Conservation (phyloP, 2,888 invertebrate species). For the Drosophila paracracens region DNA sequence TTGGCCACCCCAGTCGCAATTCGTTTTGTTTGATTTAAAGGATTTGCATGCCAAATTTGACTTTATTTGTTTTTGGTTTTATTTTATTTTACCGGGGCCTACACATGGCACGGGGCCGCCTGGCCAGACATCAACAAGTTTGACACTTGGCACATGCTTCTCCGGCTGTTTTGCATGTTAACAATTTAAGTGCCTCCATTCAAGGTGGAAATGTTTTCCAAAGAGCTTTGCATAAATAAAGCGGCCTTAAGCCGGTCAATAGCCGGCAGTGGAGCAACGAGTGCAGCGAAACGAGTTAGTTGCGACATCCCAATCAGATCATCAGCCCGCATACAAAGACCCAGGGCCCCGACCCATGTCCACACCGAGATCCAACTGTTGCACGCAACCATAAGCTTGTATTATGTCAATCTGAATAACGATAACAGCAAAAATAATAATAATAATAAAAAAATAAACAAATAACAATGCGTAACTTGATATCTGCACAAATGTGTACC, state of each 20-base stretch:
- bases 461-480: slow-evolving; percentile 30
- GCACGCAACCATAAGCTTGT: slow-evolving; percentile 20
- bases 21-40: slow-evolving; percentile 76
- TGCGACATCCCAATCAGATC: slow-evolving; percentile 53
- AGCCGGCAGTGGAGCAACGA: slow-evolving; percentile 23
- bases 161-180: slow-evolving; percentile 59
- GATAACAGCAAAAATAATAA: slow-evolving; percentile 11
- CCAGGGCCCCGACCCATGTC: slow-evolving; percentile 10
- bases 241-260: slow-evolving; percentile 32
- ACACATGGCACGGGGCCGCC: slow-evolving; percentile 16
- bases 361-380: slow-evolving; percentile 26
- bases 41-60: slow-evolving; percentile 79
- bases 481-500: slow-evolving; percentile 29
- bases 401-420: slow-evolving; percentile 30
- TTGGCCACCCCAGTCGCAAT: slow-evolving; percentile 45
- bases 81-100: slow-evolving; percentile 2
- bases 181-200: slow-evolving; percentile 64
- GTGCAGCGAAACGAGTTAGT: slow-evolving; percentile 56
- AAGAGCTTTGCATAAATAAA: slow-evolving; percentile 65
- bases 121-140: slow-evolving; percentile 39
- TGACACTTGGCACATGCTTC: slow-evolving; percentile 55
- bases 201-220: slow-evolving; percentile 59
- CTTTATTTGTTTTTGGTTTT: slow-evolving; percentile 72
- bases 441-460: background rate
- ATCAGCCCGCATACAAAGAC: slow-evolving; percentile 55